Percentiles rank a stretch among this genome's conserved stretches.
Evolutionary conservation across 2,113 vertebrate species (phyloP).

Genomic region (Odocoileus virginianus): DNA sequence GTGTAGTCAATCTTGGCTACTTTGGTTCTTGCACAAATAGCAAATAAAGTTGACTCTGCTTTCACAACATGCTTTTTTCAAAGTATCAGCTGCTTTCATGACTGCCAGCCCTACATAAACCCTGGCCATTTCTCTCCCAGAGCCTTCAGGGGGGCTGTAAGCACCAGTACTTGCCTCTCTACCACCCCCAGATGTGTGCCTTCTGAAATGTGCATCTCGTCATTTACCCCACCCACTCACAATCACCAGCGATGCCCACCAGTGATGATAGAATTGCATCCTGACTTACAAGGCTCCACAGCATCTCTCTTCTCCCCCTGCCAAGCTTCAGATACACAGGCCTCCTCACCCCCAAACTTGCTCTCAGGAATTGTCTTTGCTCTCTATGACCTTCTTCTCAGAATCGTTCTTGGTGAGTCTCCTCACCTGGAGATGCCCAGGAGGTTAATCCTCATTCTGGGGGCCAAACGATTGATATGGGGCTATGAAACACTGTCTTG

Average conservation of each 20-base stretch:
- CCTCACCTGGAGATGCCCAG: neutral
- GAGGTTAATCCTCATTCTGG: neutral
- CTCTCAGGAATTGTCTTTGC: neutral
- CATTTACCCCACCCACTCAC: neutral
- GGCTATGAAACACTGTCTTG: neutral
- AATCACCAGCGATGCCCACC: neutral
- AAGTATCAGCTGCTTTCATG: neutral
- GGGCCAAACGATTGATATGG: neutral
- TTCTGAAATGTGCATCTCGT: neutral
- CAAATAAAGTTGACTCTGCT: neutral
- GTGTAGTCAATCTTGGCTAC: neutral
- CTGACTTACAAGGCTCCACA: neutral
- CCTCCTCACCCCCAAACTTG: neutral
- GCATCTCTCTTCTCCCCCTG: neutral
- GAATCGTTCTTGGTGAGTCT: neutral
- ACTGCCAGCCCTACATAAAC: neutral
- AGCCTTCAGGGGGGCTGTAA: neutral
- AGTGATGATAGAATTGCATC: neutral
- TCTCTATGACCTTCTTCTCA: neutral
- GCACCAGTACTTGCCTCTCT: neutral
- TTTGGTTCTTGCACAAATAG: neutral
- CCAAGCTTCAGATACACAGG: neutral
- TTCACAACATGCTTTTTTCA: neutral
- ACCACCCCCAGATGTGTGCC: neutral
- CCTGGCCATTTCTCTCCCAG: neutral